phyloP scores from a whole-genome alignment of 2,113 vertebrate genomes.

The Siphamia tubifer region DNA sequence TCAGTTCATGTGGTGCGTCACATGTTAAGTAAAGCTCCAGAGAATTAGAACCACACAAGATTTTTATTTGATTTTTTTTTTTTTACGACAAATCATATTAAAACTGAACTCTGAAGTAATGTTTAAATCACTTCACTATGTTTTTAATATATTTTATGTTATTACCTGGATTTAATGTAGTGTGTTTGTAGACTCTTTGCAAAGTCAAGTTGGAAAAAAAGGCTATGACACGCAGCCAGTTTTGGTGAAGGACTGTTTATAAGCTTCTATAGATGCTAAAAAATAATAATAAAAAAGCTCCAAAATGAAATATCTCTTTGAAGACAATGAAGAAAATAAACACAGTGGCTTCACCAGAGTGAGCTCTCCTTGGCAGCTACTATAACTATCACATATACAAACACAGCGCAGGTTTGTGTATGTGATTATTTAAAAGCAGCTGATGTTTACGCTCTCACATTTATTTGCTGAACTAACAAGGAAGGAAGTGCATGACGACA shows the following conservation, averaged over 20 bases:
- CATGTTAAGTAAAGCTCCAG: not conserved
- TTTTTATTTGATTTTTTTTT: too few relatives aligned
- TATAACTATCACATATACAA: slow-evolving; percentile 23
- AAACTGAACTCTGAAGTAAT: too few relatives aligned
- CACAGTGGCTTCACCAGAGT: slow-evolving; percentile 24
- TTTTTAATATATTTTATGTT: not conserved
- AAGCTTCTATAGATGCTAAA: not conserved
- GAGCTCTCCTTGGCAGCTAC: slow-evolving; percentile 8
- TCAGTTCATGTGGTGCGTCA: slow-evolving; percentile 1
- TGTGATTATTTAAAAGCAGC: slow-evolving; percentile 25
- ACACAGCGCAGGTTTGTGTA: too few relatives aligned
- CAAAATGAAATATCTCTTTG: slow-evolving; percentile 21
- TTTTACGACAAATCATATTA: not conserved
- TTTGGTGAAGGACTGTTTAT: slow-evolving; percentile 1
- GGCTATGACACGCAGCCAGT: not conserved
- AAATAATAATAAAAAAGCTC: too few relatives aligned
- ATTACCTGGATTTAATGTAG: not conserved
- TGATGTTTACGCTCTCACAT: too few relatives aligned
- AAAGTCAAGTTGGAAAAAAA: not conserved
- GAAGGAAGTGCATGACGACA: slow-evolving; percentile 49
- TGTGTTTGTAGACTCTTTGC: not conserved
- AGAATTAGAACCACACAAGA: not conserved
- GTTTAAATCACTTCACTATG: not conserved
- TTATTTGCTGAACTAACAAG: too few relatives aligned
- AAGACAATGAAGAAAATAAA: slow-evolving; percentile 39